A percentile compares a stretch with the other conserved stretches of the same genome.
Conservation (phyloP, 1,140 invertebrate genomes). For the Drosophila quadrilineata region DNA sequence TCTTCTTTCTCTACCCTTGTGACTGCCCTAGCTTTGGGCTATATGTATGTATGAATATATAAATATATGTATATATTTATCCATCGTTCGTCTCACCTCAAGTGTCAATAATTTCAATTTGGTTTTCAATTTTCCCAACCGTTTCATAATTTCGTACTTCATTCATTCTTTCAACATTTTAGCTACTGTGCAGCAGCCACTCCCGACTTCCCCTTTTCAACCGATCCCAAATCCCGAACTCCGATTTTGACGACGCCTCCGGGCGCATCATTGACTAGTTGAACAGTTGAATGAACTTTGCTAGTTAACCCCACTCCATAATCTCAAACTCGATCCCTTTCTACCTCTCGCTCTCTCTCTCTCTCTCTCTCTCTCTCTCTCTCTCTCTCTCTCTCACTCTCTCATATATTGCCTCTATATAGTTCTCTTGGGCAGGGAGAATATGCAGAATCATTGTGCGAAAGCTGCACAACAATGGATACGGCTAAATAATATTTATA, state of each 20-base stretch:
- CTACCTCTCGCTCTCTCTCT: neutral
- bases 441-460: conserved; percentile 74
- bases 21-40: conserved; percentile 16
- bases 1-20: neutral
- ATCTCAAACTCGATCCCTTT: neutral
- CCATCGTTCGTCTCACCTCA: conserved; percentile 53
- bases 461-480: conserved; percentile 67
- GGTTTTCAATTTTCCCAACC: conserved; percentile 25
- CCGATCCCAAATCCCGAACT: neutral
- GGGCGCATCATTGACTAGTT: conserved; percentile 23
- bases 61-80: too few relatives aligned
- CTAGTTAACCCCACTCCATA: neutral
- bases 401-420: neutral
- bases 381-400: neutral
- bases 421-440: conserved; percentile 4
- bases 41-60: too few relatives aligned
- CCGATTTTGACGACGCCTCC: conserved; percentile 1
- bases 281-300: conserved; percentile 71
- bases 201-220: neutral
- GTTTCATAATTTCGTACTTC: conserved; percentile 2
- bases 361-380: neutral
- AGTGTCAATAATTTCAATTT: conserved; percentile 78
- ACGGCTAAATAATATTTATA: conserved; percentile 68
- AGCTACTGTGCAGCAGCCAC: conserved; percentile 33
- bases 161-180: conserved; percentile 16